A percentile compares a stretch with the other conserved stretches of the same genome.
phyloP scores from a whole-genome alignment of 2,113 vertebrate species.

The Tenebrosternarchus preto region DNA sequence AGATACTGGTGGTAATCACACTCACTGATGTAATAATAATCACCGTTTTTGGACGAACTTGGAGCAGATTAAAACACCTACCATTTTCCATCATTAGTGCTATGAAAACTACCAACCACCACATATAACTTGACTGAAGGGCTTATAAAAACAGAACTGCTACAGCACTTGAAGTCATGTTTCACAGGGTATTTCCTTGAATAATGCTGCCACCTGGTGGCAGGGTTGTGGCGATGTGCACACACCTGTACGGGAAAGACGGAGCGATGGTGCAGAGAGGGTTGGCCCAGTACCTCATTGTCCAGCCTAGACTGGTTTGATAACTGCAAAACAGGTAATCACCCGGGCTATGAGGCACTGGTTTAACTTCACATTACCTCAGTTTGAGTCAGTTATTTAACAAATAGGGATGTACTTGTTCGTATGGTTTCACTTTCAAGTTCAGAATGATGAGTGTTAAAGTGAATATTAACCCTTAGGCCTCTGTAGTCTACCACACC shows the following conservation, averaged over 20 bases:
- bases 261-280: constrained; percentile 87
- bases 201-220: constrained; percentile 36
- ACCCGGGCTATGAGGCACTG: neutral
- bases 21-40: too few species aligned
- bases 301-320: constrained; percentile 86
- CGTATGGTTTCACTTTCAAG: neutral
- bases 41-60: too few species aligned
- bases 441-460: too few species aligned
- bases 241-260: constrained; percentile 94
- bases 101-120: neutral
- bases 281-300: constrained; percentile 84
- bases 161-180: neutral
- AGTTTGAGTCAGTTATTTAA: too few species aligned
- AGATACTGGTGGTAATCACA: neutral
- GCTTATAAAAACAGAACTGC: neutral
- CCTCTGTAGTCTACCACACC: too few species aligned
- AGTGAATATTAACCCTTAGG: too few species aligned
- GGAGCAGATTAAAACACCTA: neutral
- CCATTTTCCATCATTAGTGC: neutral
- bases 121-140: neutral
- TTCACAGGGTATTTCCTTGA: neutral
- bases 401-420: too few species aligned
- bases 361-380: too few species aligned
- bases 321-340: constrained; percentile 62
- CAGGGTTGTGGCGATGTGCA: neutral